phyloP scores from a whole-genome alignment of 1,140 invertebrate genomes.

The Zaprionus kolodkinae region DNA sequence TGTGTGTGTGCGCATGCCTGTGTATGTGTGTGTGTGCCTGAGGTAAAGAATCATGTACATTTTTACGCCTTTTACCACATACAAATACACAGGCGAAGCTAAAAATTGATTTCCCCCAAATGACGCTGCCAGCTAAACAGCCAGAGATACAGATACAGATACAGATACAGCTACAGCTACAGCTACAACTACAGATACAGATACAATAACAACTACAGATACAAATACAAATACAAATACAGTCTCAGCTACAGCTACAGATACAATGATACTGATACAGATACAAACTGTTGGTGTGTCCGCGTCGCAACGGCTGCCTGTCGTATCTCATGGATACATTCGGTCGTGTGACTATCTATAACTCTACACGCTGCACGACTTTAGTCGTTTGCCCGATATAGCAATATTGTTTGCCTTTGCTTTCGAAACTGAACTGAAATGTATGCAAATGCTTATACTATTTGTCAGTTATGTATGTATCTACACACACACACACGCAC shows the following conservation, averaged over 20 bases:
- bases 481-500: background rate
- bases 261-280: background rate
- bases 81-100: slow-evolving; percentile 51
- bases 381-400: slow-evolving; percentile 41
- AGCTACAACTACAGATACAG: slow-evolving; percentile 35
- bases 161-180: slow-evolving; percentile 30
- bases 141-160: slow-evolving; percentile 43
- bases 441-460: slow-evolving; percentile 63
- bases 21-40: slow-evolving; percentile 12
- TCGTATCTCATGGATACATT: slow-evolving; percentile 68
- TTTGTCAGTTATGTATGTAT: slow-evolving; percentile 2
- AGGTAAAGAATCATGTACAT: slow-evolving; percentile 46
- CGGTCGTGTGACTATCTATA: slow-evolving; percentile 44
- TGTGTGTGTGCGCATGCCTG: background rate
- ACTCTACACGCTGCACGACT: slow-evolving; percentile 27
- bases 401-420: slow-evolving; percentile 56
- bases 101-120: slow-evolving; percentile 76
- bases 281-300: slow-evolving; percentile 10
- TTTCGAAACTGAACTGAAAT: slow-evolving; percentile 62
- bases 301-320: background rate
- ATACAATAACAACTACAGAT: slow-evolving; percentile 33
- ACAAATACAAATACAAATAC: slow-evolving; percentile 39
- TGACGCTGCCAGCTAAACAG: slow-evolving; percentile 51
- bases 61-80: slow-evolving; percentile 26
- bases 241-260: slow-evolving; percentile 34